Conservation (phyloP, 2,113 vertebrate species). For the Psammodynastes pulverulentus region DNA sequence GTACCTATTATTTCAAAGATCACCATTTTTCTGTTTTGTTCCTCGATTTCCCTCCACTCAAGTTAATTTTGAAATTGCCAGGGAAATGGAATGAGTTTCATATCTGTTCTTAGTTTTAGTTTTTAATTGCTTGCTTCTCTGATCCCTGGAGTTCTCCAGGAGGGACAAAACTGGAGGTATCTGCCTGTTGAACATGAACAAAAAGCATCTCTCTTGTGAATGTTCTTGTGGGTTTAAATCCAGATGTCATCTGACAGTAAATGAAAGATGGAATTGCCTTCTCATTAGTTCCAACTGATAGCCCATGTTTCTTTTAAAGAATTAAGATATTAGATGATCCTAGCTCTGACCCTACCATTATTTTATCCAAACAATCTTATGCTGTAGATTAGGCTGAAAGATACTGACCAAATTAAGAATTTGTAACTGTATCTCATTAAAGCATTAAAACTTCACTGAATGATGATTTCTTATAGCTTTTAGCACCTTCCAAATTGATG, state of each 20-base stretch:
- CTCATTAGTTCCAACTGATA: neutral
- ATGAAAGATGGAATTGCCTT: neutral
- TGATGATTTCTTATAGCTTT: neutral
- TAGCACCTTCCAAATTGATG: neutral
- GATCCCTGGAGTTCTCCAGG: neutral
- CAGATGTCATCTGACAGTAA: neutral
- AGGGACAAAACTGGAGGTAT: neutral
- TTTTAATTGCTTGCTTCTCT: neutral
- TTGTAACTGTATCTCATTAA: neutral
- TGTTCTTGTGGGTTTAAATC: neutral
- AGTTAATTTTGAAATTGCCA: neutral
- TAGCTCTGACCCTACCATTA: neutral
- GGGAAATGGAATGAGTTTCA: neutral
- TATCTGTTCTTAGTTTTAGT: neutral
- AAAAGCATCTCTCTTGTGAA: neutral
- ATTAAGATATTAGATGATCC: neutral
- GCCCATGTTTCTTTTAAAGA: neutral
- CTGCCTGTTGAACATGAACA: neutral
- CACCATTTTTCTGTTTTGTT: neutral
- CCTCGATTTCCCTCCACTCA: neutral
- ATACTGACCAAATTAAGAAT: neutral
- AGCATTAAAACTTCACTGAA: neutral
- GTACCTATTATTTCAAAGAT: neutral
- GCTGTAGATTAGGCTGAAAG: neutral
- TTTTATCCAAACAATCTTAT: neutral